These are phyloP conservation scores for Clepsis dumicolana DNA, from an alignment of 2,888 invertebrate genomes.

Conservation along the genomic window DNA sequence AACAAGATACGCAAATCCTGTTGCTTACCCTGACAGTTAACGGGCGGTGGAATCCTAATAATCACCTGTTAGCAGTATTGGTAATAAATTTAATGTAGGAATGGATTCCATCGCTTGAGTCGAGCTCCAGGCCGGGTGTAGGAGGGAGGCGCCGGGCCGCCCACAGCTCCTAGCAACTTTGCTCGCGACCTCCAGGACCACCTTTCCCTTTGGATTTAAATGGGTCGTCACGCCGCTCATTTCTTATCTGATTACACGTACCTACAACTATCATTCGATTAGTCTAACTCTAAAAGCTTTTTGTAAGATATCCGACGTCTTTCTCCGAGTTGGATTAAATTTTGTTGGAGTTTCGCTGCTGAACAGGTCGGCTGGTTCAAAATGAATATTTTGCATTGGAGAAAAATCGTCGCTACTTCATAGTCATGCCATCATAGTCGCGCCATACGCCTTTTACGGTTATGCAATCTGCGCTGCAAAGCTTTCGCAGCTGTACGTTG, in stretches of 20 bases:
- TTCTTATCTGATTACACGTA: conserved; percentile 38
- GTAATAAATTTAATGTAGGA: background rate
- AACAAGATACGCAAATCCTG: background rate
- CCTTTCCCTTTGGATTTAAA: conserved; percentile 45
- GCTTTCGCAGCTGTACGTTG: background rate
- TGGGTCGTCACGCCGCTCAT: conserved; percentile 45
- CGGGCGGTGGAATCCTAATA: background rate
- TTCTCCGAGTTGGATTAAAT: background rate
- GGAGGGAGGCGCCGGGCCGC: conserved; percentile 59
- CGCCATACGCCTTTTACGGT: background rate
- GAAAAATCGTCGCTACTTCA: background rate
- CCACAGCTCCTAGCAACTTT: conserved; percentile 54
- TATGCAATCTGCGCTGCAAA: background rate
- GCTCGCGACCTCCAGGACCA: conserved; percentile 39
- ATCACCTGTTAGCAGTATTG: conserved; percentile 7
- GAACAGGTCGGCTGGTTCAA: background rate
- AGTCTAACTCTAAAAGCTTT: conserved; percentile 19
- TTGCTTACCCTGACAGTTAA: background rate
- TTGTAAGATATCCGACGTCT: conserved; percentile 13
- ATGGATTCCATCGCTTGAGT: conserved; percentile 15
- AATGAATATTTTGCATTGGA: background rate
- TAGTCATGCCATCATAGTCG: background rate
- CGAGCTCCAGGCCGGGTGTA: conserved; percentile 26
- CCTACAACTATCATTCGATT: conserved; percentile 38
- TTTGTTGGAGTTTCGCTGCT: background rate